Evolutionary conservation across 2,888 invertebrate species (phyloP).

Genomic region (Didymodactylos carnosus): DNA sequence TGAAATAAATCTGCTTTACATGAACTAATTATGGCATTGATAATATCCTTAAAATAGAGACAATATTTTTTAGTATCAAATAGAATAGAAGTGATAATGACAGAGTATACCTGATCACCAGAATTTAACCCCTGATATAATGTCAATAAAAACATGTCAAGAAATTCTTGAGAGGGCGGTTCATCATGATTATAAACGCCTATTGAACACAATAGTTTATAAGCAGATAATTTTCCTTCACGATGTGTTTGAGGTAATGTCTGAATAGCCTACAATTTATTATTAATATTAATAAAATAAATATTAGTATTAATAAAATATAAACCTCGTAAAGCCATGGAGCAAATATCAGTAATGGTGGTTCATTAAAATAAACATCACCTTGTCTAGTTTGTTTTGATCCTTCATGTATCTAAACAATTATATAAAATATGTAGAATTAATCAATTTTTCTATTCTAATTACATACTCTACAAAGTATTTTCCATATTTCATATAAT

Average conservation of each 20-base stretch:
- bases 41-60: background rate
- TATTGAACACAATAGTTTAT: background rate
- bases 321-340: background rate
- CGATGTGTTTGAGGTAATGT: background rate
- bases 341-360: background rate
- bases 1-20: background rate
- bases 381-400: background rate
- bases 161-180: background rate
- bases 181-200: background rate
- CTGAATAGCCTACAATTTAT: background rate
- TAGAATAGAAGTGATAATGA: no score
- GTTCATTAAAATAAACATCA: background rate
- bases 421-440: no score
- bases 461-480: background rate
- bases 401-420: background rate
- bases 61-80: no score
- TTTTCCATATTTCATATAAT: background rate
- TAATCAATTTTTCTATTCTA: background rate
- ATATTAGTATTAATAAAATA: background rate
- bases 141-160: slow-evolving; percentile 6
- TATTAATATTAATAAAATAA: background rate
- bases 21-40: background rate
- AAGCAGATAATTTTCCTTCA: background rate
- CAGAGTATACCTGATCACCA: background rate
- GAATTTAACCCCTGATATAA: slow-evolving; percentile 8